Evolutionary conservation across 1,140 invertebrate species (phyloP).

Genomic region (Formica exsecta): DNA sequence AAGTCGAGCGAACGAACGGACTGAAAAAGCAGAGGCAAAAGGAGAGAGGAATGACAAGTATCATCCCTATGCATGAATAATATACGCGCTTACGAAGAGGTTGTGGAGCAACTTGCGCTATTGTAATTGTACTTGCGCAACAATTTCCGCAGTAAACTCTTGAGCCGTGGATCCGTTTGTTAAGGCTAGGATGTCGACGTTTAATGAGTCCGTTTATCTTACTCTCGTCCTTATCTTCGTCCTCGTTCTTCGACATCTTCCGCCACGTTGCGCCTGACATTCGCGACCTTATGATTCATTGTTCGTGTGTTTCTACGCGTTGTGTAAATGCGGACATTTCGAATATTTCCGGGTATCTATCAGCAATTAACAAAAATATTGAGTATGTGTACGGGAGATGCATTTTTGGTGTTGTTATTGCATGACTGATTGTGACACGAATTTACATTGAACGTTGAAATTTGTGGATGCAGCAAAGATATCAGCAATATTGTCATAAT

Average conservation of each 20-base stretch:
- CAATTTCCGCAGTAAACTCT: slow-evolving; percentile 70
- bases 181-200: slow-evolving; percentile 65
- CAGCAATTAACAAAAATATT: background rate
- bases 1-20: background rate
- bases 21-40: slow-evolving; percentile 21
- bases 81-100: slow-evolving; percentile 70
- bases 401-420: background rate
- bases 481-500: background rate
- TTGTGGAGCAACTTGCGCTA: slow-evolving; percentile 61
- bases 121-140: slow-evolving; percentile 74
- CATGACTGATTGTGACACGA: background rate
- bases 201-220: slow-evolving; percentile 72
- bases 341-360: slow-evolving; percentile 10
- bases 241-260: slow-evolving; percentile 35
- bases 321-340: background rate
- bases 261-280: slow-evolving; percentile 44
- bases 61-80: slow-evolving; percentile 70
- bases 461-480: background rate
- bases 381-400: background rate
- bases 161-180: slow-evolving; percentile 58
- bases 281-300: slow-evolving; percentile 7
- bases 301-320: slow-evolving; percentile 16
- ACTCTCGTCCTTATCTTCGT: slow-evolving; percentile 59
- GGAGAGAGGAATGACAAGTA: slow-evolving; percentile 41
- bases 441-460: background rate